Evolutionary conservation across 2,797 vertebrate genomes (phyloP), one percentile per base, ranked within the genome.

Genomic region (Gouania willdenowi): DNA sequence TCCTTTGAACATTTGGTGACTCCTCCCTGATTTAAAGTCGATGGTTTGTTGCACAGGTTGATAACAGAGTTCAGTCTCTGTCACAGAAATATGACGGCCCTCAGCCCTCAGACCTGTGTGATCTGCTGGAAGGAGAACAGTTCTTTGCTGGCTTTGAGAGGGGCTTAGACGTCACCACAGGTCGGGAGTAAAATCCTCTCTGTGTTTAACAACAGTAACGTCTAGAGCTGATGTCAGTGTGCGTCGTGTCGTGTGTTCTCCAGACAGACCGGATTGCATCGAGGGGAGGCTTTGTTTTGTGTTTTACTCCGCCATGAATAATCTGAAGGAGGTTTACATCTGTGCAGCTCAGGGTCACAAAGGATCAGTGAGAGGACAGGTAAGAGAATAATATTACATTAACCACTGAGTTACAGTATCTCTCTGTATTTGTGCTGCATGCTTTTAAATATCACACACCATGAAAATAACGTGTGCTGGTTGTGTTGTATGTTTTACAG

Each of bases 71-170:
- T 24, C 45, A 56, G 34, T 77, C 79, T 48, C 58, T 91, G 47
- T 78, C 68, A 2, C 70, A 75, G 25, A 75, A 90, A 14, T 99
- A 99, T 42, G 90, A 87, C 1, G 97, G 97, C 9, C 97, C 97
- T 0, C 94, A 95, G 73, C 96, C 97, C 6, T 98, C 97, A 0
- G 97, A 99, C 58, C 77, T 95, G 5, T 93, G 94, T 66, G 91
- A 94, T 52, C 82, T 99, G 71, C 89, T 98, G 30, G 96, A 99
- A 51, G 97, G 97, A 16, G 97, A 99, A 64, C 91, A 96, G 50
- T 99, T 99, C 73, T 99, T 96, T 7, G 97, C 96, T 0, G 91
- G 93, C 64, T 98, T 99, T 55, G 97, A 99, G 75, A 82, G 79
- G 37, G 97, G 97, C 71, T 89, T 99, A 16, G 88, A 88, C 30